Evolutionary conservation across 2,113 vertebrate species (phyloP), one percentile per base, ranked within the genome.

Genomic region (Haemorhous mexicanus): DNA sequence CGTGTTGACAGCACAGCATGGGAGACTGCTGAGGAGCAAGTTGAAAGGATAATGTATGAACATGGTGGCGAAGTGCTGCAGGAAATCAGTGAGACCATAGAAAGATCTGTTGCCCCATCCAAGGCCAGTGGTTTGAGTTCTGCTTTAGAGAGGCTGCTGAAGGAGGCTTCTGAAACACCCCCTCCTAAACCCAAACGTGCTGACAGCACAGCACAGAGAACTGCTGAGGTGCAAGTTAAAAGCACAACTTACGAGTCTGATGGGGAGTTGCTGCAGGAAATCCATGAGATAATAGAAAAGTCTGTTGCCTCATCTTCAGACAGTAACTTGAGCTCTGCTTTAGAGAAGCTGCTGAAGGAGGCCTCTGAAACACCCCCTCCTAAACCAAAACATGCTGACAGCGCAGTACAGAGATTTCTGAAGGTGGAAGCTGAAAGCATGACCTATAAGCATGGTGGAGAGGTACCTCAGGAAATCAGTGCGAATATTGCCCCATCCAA

Each of bases 71-170:
- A 50, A 4, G 28, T 58, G 30, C 47, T 1, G 1, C 67, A 84
- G 69, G 95, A 95, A 81, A 49, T 94, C 18, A 26, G 13, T 83
- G 95, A 97, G 75, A 84, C 27, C 15, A 12, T 95, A 62, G 96
- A 55, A 53, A 94, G 23, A 5, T 77, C 58, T 41, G 10, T 81
- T 83, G 80, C 43, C 2, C 67, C 52, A 35, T 58, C 32, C 44
- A 84, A 26, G 26, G 32, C 26, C 33, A 75, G 23, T 52, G 32
- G 27, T 30, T 66, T 94, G 70, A 86, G 21, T 37, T 63, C 50
- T 75, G 68, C 13, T 44, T 56, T 96, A 39, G 39, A 92, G 49
- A 94, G 27, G 43, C 24, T 95, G 49, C 53, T 94, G 22, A 50
- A 73, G 30, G 93, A 96, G 49, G 35, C 35, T 10, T 47, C 73